Percentiles rank a stretch among this genome's conserved stretches.
These are phyloP conservation scores for Tipula confusa DNA, from an alignment of 2,888 invertebrate species.

Conservation along the genomic window DNA sequence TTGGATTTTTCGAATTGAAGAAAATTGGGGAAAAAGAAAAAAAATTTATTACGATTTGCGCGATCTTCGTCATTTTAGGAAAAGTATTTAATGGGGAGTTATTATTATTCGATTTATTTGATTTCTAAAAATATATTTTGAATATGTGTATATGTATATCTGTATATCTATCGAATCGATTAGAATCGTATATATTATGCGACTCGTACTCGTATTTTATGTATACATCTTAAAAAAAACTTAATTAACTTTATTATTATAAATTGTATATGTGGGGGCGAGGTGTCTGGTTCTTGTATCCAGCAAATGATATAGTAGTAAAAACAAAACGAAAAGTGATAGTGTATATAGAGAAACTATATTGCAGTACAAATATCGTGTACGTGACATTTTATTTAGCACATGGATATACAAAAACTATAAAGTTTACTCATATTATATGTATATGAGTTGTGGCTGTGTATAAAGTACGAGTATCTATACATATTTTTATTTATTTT, in stretches of 20 bases:
- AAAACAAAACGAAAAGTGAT: neutral
- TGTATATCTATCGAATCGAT: neutral
- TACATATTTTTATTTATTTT: neutral
- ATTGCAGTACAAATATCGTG: neutral
- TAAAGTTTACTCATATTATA: neutral
- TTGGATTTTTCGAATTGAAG: neutral
- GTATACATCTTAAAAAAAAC: neutral
- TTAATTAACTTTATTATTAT: neutral
- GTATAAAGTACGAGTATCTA: neutral
- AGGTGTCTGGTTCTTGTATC: neutral
- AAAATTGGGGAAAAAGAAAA: too few relatives aligned
- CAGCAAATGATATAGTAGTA: neutral
- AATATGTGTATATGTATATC: neutral
- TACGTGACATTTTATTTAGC: neutral
- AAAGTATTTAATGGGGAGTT: constrained; percentile 12
- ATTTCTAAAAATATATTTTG: neutral
- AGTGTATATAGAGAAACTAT: neutral
- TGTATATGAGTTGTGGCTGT: neutral
- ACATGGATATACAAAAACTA: neutral
- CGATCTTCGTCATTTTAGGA: neutral
- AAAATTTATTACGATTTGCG: neutral
- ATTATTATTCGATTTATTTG: neutral
- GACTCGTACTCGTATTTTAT: neutral
- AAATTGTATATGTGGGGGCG: neutral
- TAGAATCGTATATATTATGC: neutral